These are phyloP conservation scores for Cherax destructor DNA, from an alignment of 1,140 invertebrate genomes.

Conservation along the genomic window DNA sequence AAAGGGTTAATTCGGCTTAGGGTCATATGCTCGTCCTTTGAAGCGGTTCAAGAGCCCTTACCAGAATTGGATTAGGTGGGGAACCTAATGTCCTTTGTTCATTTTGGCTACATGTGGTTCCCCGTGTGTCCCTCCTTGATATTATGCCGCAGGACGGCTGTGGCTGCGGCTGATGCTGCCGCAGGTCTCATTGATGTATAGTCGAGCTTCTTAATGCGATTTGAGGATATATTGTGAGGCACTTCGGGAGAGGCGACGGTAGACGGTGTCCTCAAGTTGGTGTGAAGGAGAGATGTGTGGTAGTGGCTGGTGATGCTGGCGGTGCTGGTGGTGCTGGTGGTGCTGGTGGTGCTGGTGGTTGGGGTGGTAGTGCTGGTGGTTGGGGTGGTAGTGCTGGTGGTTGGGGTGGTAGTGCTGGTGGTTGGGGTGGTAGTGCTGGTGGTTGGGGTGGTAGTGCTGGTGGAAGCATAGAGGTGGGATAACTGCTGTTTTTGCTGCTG, in stretches of 20 bases:
- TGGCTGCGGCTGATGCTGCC: too few relatives aligned
- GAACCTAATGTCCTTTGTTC: conserved; percentile 52
- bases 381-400: too few relatives aligned
- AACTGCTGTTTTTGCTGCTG: too few relatives aligned
- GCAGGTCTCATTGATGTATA: conserved; percentile 45
- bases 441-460: too few relatives aligned
- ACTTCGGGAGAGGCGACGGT: background rate
- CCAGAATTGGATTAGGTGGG: conserved; percentile 60
- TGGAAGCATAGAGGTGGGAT: too few relatives aligned
- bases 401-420: too few relatives aligned
- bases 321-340: too few relatives aligned
- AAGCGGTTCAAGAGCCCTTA: conserved; percentile 51
- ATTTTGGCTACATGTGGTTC: conserved; percentile 40
- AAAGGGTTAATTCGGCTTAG: conserved; percentile 64
- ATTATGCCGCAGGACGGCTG: conserved; percentile 10
- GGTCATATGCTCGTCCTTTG: conserved; percentile 53
- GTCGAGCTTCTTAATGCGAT: conserved; percentile 34
- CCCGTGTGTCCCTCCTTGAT: conserved; percentile 19
- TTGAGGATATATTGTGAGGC: conserved; percentile 39
- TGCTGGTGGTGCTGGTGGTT: too few relatives aligned
- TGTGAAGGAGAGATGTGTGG: background rate
- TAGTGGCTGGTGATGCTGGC: background rate
- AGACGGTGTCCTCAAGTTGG: background rate
- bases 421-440: too few relatives aligned
- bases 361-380: too few relatives aligned